Conservation (phyloP, 2,888 invertebrate genomes). For the Pollenia labialis region DNA sequence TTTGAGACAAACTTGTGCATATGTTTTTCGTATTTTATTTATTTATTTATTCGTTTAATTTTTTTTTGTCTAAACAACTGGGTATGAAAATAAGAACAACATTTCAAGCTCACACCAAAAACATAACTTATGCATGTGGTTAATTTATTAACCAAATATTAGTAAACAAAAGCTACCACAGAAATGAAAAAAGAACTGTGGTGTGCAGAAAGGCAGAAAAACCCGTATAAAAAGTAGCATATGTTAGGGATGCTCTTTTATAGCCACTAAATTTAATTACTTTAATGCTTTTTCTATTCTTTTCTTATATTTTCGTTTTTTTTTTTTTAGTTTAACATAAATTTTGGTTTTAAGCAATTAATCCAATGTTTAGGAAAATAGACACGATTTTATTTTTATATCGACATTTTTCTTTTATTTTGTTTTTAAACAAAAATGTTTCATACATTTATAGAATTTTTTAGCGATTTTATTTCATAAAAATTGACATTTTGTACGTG, state of each 20-base stretch:
- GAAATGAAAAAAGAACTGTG: conserved; percentile 23
- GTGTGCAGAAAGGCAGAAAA: conserved; percentile 25
- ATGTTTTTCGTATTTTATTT: conserved; percentile 56
- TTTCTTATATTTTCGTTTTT: too few relatives aligned
- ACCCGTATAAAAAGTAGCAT: conserved; percentile 58
- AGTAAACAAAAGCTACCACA: conserved; percentile 46
- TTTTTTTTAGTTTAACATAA: conserved; percentile 3
- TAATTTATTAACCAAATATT: conserved; percentile 73
- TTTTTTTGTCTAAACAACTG: conserved; percentile 48
- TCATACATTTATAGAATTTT: conserved; percentile 63
- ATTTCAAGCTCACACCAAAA: conserved; percentile 47
- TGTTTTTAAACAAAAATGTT: not conserved
- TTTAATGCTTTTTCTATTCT: conserved; percentile 57
- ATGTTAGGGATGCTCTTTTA: conserved; percentile 62
- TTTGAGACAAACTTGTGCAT: conserved; percentile 72
- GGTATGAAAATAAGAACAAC: conserved; percentile 44
- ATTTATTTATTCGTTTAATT: conserved; percentile 49
- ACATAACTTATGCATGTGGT: conserved; percentile 62
- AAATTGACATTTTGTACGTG: conserved; percentile 76
- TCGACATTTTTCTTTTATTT: not conserved
- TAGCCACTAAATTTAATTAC: conserved; percentile 66
- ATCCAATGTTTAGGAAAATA: conserved; percentile 59
- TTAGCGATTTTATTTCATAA: conserved; percentile 60
- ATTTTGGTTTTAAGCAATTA: conserved; percentile 54
- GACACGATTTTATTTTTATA: conserved; percentile 60